Base-by-base conservation (phyloP, 2,888 invertebrate genomes). In the Pelosia muscerda region DNA sequence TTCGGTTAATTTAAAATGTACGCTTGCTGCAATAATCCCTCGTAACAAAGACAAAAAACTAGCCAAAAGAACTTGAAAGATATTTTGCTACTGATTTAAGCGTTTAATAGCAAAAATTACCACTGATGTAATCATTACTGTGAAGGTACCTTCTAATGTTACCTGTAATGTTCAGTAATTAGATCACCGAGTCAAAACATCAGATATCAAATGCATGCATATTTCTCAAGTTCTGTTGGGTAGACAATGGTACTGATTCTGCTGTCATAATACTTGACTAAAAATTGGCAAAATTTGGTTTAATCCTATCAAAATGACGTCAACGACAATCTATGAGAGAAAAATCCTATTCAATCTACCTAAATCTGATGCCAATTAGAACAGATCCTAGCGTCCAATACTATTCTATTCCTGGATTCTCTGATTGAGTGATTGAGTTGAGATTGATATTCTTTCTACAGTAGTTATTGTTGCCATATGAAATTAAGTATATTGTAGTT, bases 221-320 rank as follows among this genome's bases (percentile, higher is more conserved):
- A 25, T 62, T n/a, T 31, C 3, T 54, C 53, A 63, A 31, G 67
- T 68, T 71, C 71, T 61, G 56, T 67, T 65, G 65, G 56, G 72
- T 72, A 70, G 42, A 72, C 70, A 81, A 81, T n/a, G 49, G 49
- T 49, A n/a, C 49, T 9, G 49, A 49, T 49, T 49, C 49, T 49
- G n/a, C 9, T 49, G 49, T 19, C 49, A n/a, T n/a, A 15, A n/a
- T n/a, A 49, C 49, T 19, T 19, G 15, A 42, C 38, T 42, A 4
- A 15, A 38, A 38, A 38, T 38, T 34, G 11, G 11, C 13, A 34
- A 34, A 11, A 34, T 34, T 34, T 34, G 3, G 2, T 13, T 13
- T 13, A 13, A 13, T 13, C 38, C 15, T 38, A 19, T 38, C 4
- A 38, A 38, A 38, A 38, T 15, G 5, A 15, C 38, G 15, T 15